These are phyloP conservation scores for Drosophila mauritiana DNA, from an alignment of 1,140 invertebrate species.

Conservation along the genomic window DNA sequence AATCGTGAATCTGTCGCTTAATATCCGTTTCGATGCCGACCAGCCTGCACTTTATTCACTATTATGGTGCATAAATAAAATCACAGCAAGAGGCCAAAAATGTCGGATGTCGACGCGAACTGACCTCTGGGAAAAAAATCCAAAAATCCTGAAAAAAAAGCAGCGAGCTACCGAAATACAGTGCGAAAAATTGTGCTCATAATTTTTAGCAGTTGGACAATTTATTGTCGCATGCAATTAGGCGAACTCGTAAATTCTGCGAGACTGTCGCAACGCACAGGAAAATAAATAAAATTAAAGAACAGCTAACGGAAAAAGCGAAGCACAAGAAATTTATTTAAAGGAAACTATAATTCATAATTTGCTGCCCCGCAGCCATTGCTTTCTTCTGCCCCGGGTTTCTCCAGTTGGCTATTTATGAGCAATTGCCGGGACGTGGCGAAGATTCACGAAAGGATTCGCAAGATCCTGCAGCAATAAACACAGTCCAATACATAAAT, in stretches of 20 bases:
- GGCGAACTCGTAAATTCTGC: slow-evolving; percentile 68
- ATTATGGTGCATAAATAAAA: slow-evolving; percentile 73
- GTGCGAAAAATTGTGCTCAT: slow-evolving; percentile 64
- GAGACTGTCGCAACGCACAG: slow-evolving; percentile 52
- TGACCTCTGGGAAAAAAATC: slow-evolving; percentile 14
- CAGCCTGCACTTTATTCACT: slow-evolving; percentile 58
- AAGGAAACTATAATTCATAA: slow-evolving; percentile 79
- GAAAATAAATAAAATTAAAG: slow-evolving; percentile 74
- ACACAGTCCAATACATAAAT: slow-evolving; percentile 44
- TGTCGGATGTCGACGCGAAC: slow-evolving; percentile 35
- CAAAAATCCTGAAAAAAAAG: background rate
- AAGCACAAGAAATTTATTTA: slow-evolving; percentile 58
- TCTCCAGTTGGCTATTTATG: slow-evolving; percentile 34
- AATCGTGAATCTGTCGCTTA: slow-evolving; percentile 34
- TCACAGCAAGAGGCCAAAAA: slow-evolving; percentile 52
- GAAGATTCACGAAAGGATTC: slow-evolving; percentile 66
- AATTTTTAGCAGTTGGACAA: slow-evolving; percentile 72
- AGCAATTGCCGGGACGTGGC: slow-evolving; percentile 58
- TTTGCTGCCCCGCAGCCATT: slow-evolving; percentile 28
- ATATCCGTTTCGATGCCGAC: slow-evolving; percentile 69
- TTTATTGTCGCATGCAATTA: slow-evolving; percentile 79
- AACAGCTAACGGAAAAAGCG: slow-evolving; percentile 34
- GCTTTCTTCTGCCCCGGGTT: background rate
- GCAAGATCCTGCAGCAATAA: slow-evolving; percentile 60
- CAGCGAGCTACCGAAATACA: slow-evolving; percentile 20